Conservation (phyloP, 2,113 vertebrate genomes). For the Pseudopodoces humilis region DNA sequence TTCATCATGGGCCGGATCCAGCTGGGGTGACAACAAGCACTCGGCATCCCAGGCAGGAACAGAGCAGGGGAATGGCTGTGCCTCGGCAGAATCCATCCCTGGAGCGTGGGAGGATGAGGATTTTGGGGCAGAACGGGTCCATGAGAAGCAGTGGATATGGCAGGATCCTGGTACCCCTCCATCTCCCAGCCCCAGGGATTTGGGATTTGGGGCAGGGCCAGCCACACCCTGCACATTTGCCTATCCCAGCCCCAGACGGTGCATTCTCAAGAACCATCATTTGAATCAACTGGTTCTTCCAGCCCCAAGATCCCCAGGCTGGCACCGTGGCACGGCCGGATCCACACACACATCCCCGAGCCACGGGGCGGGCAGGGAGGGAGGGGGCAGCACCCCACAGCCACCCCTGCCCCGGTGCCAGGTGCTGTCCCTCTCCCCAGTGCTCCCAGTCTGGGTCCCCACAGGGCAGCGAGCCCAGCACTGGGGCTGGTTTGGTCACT, state of each 20-base stretch:
- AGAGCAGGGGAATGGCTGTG: background rate
- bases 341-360: rapidly evolving
- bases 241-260: background rate
- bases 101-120: background rate
- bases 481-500: background rate
- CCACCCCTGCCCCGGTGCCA: background rate
- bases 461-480: rapidly evolving
- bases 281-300: constrained; percentile 62
- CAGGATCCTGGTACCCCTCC: rapidly evolving
- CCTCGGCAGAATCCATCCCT: background rate
- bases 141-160: rapidly evolving
- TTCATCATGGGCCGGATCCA: constrained; percentile 7
- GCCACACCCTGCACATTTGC: background rate
- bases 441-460: background rate
- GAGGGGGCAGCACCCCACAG: background rate
- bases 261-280: background rate
- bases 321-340: rapidly evolving
- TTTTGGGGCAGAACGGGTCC: rapidly evolving
- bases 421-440: background rate
- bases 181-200: background rate
- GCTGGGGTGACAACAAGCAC: background rate
- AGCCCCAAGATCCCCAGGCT: background rate
- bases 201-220: background rate
- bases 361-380: background rate
- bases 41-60: background rate